phyloP scores from a whole-genome alignment of 2,797 vertebrate species.

The Molossus alvarezi region DNA sequence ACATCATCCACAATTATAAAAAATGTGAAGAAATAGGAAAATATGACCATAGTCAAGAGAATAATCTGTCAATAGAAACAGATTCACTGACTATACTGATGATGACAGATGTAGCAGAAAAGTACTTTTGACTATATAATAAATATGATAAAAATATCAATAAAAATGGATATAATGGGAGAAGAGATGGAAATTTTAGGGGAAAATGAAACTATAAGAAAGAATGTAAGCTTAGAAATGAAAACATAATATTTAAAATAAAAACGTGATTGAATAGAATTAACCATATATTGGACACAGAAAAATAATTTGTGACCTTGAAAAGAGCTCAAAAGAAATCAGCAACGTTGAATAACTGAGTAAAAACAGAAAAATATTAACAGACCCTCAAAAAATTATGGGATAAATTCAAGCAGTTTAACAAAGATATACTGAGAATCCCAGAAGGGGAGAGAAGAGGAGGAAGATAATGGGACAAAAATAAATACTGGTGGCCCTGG shows the following conservation, averaged over 20 bases:
- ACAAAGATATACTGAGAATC: not conserved
- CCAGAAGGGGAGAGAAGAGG: not conserved
- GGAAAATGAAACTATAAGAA: not conserved
- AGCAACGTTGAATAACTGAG: not conserved
- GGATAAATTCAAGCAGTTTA: not conserved
- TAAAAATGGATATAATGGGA: not conserved
- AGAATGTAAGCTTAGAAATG: not conserved
- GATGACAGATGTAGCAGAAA: not conserved
- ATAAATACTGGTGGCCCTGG: not conserved
- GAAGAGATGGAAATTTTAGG: not conserved
- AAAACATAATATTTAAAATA: not conserved
- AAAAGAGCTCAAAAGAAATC: slow-evolving; percentile 40
- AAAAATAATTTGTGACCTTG: not conserved
- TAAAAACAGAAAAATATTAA: not conserved
- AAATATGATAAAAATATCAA: not conserved
- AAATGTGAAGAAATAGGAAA: slow-evolving; percentile 2
- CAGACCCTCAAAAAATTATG: not conserved
- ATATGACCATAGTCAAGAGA: not conserved
- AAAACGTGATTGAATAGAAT: not conserved
- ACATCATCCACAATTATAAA: not conserved
- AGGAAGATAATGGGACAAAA: not conserved
- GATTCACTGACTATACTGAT: not conserved
- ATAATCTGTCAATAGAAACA: not conserved
- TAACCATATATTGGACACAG: not conserved
- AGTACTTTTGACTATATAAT: not conserved